Evolutionary conservation across 2,888 invertebrate genomes (phyloP).

Genomic region (Papilio gigon): DNA sequence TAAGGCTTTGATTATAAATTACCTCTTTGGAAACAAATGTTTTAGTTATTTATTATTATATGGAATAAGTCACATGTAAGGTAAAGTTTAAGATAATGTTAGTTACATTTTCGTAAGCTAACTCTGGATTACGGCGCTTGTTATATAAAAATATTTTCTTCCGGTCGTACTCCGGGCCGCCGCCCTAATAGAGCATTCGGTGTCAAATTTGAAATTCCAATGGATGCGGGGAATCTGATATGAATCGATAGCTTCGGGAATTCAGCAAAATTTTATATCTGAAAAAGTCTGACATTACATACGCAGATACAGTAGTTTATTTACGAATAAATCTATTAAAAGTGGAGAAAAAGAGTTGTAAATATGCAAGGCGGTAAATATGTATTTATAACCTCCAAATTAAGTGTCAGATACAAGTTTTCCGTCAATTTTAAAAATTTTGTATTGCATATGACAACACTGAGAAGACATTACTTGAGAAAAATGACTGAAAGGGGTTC

Average conservation of each 20-base stretch:
- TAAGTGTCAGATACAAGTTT: too few species aligned
- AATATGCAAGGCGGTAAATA: too few species aligned
- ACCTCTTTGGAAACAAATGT: neutral
- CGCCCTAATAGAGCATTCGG: conserved; percentile 24
- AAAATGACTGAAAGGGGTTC: too few species aligned
- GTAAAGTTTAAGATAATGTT: too few species aligned
- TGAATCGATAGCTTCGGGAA: conserved; percentile 21
- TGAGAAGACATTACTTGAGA: too few species aligned
- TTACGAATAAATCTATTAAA: neutral
- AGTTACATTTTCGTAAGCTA: neutral
- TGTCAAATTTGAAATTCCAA: conserved; percentile 41
- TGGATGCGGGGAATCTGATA: conserved; percentile 22
- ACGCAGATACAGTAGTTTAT: neutral
- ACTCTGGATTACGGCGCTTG: neutral
- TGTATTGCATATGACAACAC: too few species aligned
- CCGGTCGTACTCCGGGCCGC: neutral
- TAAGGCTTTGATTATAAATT: neutral
- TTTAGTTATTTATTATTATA: neutral
- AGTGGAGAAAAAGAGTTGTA: too few species aligned
- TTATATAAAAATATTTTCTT: conserved; percentile 1
- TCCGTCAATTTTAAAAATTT: too few species aligned
- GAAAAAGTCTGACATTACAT: neutral
- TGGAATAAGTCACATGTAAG: neutral
- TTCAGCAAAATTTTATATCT: neutral
- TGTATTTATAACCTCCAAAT: too few species aligned